Evolutionary conservation across 35 echinoderm and acorn worm genomes (phyloP), one percentile per base, ranked within the genome.

Genomic region (Lytechinus pictus): DNA sequence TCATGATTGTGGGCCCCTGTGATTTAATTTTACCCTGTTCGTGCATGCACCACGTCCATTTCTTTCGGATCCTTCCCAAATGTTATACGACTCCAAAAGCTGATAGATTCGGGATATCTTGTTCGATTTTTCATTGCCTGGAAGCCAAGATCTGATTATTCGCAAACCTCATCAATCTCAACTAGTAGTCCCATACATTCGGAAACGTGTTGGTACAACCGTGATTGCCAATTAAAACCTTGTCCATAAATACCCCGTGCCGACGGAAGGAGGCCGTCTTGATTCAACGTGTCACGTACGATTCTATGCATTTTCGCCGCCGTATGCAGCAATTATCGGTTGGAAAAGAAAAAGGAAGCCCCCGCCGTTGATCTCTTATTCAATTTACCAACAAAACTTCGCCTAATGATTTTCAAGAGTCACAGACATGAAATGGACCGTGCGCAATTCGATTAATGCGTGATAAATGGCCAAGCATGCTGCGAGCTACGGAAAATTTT

Each of bases 141-240:
- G 66, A 79, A 79, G 66, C 66, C 66, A 90, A 90, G 28, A 90
- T 90, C 29, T 90, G 88, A 90, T 90, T 90, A 90, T 52, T 79
- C 88, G 28, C 88, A 90, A 90, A 52, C 88, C 88, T 90, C 88
- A 90, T 90, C 88, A 90, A 90, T 90, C 88, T 90, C 52, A 79
- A 79, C 66, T 79, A 79, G 66, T 79, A 14, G 66, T 79, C 66
- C 66, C 66, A 79, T 79, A 79, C 66, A 79, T 79, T 52, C 29
- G 52, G 88, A 54, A 90, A 93, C 92, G 92, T 93, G 92, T 93
- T 93, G 54, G 92, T 54, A 54, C 52, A 57, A 93, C 92, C 55
- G 54, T 93, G 92, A 93, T 93, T 93, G 92, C 53, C 92, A 93
- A 93, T 93, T 93, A 93, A 93, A 93, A 93, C 54, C n/a, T 54